Percentiles rank a stretch among this genome's conserved stretches.
These are phyloP conservation scores for Lontra canadensis DNA, from an alignment of 2,113 vertebrate species.

Conservation along the genomic window DNA sequence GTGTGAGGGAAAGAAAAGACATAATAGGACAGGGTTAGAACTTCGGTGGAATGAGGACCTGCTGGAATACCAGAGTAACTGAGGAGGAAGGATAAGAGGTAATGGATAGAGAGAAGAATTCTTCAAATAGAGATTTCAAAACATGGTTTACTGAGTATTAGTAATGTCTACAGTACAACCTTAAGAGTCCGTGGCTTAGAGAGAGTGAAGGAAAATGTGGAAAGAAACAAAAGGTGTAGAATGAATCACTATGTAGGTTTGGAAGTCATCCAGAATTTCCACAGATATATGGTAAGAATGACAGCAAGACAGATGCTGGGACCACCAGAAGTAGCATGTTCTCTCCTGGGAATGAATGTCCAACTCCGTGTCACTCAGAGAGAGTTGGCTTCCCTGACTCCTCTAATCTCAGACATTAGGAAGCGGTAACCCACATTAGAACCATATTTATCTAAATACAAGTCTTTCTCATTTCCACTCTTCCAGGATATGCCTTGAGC, in stretches of 20 bases:
- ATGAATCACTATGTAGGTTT: neutral
- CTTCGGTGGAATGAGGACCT: neutral
- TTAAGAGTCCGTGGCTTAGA: neutral
- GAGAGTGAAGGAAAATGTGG: neutral
- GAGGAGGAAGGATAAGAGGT: neutral
- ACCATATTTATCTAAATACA: neutral
- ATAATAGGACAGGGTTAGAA: neutral
- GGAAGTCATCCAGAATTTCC: neutral
- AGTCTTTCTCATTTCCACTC: neutral
- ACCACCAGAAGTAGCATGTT: neutral
- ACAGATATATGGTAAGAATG: neutral
- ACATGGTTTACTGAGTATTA: neutral
- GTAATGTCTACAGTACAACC: neutral
- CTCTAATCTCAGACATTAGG: neutral
- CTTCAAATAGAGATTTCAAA: neutral
- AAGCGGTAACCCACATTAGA: neutral
- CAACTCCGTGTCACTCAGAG: neutral
- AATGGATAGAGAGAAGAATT: neutral
- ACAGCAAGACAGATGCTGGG: neutral
- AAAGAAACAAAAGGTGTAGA: neutral
- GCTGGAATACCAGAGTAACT: neutral
- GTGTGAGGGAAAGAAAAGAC: neutral
- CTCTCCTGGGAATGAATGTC: neutral
- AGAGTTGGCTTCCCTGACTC: neutral
- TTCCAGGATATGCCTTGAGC: neutral